Evolutionary conservation across 2,888 invertebrate species (phyloP).

Genomic region (Zelleria hepariella): DNA sequence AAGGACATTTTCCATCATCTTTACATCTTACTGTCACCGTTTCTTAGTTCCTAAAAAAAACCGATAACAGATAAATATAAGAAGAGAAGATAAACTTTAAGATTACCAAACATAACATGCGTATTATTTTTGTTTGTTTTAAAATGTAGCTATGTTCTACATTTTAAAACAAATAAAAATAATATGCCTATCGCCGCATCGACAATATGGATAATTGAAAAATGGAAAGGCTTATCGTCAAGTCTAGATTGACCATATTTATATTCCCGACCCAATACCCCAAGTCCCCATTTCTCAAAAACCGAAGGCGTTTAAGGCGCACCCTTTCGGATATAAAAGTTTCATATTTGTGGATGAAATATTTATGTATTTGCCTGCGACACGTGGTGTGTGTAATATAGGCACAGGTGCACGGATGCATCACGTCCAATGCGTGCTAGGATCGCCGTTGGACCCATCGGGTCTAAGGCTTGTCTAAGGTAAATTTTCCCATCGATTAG

Average conservation of each 20-base stretch:
- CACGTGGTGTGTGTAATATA: constrained; percentile 23
- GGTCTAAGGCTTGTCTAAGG: not conserved
- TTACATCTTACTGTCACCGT: too few relatives aligned
- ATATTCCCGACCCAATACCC: not conserved
- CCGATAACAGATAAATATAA: too few relatives aligned
- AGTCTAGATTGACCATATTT: not conserved
- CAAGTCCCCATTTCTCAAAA: not conserved
- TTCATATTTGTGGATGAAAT: not conserved
- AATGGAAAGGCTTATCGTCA: not conserved
- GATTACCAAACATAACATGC: too few relatives aligned
- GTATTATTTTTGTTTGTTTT: too few relatives aligned
- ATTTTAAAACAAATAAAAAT: too few relatives aligned
- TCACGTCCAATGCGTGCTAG: constrained; percentile 22
- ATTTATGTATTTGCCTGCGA: constrained; percentile 16
- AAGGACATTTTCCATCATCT: too few relatives aligned
- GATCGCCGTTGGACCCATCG: not conserved
- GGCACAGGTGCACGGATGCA: constrained; percentile 45
- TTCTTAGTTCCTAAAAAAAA: too few relatives aligned
- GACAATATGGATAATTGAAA: too few relatives aligned
- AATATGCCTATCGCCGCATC: too few relatives aligned
- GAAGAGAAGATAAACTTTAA: too few relatives aligned
- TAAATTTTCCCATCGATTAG: not conserved
- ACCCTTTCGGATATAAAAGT: not conserved
- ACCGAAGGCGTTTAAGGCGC: not conserved
- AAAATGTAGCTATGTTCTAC: too few relatives aligned